These are phyloP conservation scores for Stercorarius parasiticus DNA, from an alignment of 2,113 vertebrate genomes.

Conservation along the genomic window DNA sequence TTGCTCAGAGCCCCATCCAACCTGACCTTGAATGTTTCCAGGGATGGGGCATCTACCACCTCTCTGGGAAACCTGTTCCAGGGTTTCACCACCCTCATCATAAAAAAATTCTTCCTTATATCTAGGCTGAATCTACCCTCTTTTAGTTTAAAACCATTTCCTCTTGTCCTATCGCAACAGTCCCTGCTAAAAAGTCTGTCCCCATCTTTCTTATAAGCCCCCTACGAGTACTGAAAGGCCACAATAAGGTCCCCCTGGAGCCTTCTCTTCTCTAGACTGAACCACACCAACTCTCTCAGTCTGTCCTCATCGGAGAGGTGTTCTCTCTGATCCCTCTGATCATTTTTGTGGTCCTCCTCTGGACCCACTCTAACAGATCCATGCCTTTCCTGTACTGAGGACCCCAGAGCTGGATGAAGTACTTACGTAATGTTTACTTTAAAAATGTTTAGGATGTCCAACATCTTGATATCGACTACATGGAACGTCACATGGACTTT, in stretches of 20 bases:
- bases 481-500: slow-evolving; percentile 86
- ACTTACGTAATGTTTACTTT: not conserved
- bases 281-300: not conserved
- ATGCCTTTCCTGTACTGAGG: not conserved
- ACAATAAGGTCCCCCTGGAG: rapidly evolving
- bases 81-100: not conserved
- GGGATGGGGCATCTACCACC: not conserved
- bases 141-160: not conserved
- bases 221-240: not conserved
- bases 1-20: not conserved
- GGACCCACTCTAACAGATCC: not conserved
- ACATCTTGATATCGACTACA: slow-evolving; percentile 87
- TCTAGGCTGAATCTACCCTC: not conserved
- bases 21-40: not conserved
- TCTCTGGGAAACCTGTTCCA: not conserved
- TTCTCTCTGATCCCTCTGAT: not conserved
- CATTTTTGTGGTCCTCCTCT: not conserved
- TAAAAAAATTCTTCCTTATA: not conserved
- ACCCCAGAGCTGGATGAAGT: not conserved
- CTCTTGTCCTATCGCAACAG: rapidly evolving
- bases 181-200: not conserved
- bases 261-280: not conserved
- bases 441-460: slow-evolving; percentile 81
- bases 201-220: not conserved
- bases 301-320: not conserved